These are phyloP conservation scores for Alexandromys fortis DNA, from an alignment of 2,113 vertebrate species.

Conservation along the genomic window DNA sequence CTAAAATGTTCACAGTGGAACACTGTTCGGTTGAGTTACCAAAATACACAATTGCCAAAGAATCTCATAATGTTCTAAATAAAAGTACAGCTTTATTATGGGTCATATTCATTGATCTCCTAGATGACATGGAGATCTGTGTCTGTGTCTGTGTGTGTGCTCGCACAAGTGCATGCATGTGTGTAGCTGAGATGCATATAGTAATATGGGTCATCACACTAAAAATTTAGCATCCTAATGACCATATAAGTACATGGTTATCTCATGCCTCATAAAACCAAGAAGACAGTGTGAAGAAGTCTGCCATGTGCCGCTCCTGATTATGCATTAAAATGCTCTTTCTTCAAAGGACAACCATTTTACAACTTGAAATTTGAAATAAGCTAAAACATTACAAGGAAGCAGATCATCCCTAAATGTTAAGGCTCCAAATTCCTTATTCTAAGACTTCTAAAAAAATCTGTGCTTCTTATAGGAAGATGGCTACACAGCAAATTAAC, in stretches of 20 bases:
- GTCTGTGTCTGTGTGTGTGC: too few relatives aligned
- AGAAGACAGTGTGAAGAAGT: neutral
- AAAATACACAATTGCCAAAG: neutral
- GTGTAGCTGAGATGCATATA: neutral
- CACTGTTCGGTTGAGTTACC: neutral
- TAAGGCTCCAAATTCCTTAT: conserved; percentile 30
- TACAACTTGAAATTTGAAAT: conserved; percentile 13
- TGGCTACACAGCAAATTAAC: neutral
- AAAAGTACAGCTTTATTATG: neutral
- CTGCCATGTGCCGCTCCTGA: neutral
- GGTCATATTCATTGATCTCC: neutral
- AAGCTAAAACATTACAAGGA: conserved; percentile 40
- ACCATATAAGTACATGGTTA: neutral
- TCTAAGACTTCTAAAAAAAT: neutral
- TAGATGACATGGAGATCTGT: neutral
- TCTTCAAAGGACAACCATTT: neutral
- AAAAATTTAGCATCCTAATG: conserved; percentile 12
- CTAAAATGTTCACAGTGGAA: neutral
- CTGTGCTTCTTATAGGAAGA: neutral
- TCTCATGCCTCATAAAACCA: neutral
- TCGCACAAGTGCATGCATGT: too few relatives aligned
- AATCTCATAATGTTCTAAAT: neutral
- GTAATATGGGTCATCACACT: neutral
- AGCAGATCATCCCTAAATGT: neutral
- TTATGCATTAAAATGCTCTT: neutral